Evolutionary conservation across 2,113 vertebrate genomes (phyloP), one percentile per base, ranked within the genome.

Genomic region (Zosterops hypoxanthus): DNA sequence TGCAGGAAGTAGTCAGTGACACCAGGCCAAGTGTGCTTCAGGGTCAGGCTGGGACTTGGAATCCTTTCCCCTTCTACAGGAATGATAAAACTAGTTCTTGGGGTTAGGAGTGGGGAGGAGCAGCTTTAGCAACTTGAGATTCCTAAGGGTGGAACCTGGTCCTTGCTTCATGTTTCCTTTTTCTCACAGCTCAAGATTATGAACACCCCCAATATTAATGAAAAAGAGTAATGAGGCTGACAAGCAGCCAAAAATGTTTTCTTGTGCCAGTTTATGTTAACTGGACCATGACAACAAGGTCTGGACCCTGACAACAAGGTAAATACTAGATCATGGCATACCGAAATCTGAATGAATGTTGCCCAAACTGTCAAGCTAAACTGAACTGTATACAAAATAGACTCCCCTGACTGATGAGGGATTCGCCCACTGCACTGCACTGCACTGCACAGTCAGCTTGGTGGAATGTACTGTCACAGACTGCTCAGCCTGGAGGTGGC

Each of bases 101-200:
- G 7, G 5, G 7, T 7, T 31, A 12, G n/a, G 4, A 20, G 6
- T 1, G 2, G 20, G 22, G 18, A 71, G 6, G 34, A 86, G 10
- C 33, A 49, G 26, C 19, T 68, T 28, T 26, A 81, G 57, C 9
- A 72, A 22, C 12, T 9, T 55, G 17, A 82, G 11, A 12, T 41
- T n/a, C 8, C 6, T 41, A 70, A 65, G 22, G 12, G 7, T 47
- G 3, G 3, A 42, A 52, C 4, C 14, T 36, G 22, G 19, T 33
- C 55, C 15, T 86, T 56, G 5, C 6, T 77, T 69, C 16, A 9
- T 13, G 1, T 23, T 90, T 70, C 47, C 12, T 42, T 63, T 59
- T 28, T 39, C 23, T 65, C 20, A 26, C 13, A 29, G 23, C 41
- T 86, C 13, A 59, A 53, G 19, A 25, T 42, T 56, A 72, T 6